Base-by-base conservation (phyloP, 2,797 vertebrate species). In the Ibycter americanus region DNA sequence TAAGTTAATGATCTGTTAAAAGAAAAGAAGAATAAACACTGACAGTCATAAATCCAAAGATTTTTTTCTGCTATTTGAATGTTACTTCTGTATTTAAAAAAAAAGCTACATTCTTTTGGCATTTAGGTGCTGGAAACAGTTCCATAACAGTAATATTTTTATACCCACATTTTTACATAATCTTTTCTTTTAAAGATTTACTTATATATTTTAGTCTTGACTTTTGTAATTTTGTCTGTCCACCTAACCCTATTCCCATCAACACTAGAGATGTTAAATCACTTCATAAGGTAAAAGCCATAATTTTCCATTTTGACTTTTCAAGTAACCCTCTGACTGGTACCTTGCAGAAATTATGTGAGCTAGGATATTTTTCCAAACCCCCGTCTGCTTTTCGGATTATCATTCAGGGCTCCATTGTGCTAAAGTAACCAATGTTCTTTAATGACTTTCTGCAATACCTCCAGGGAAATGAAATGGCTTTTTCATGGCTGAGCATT, bases 401-500 rank as follows among this genome's bases (percentile, higher is more conserved):
- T 96, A 83, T 16, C 40, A 31, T 90, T 94, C 54, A 89, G 77
- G 38, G 20, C 38, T 96, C n/a, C 72, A 44, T 95, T 94, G n/a
- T 70, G 25, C 62, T 91, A 31, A 89, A 84, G 54, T 36, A 91
- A 34, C 40, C 47, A 47, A 9, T 74, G 32, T 14, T 84, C 77
- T 89, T 68, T 89, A 94, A 71, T 49, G 70, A 91, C 59, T 94
- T 92, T 93, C 42, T 93, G 51, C 15, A 52, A 34, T 81, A 78
- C 73, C 92, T 92, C 68, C 36, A 32, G 62, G 71, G 73, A 79
- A 81, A 66, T 61, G 66, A 92, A 96, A 95, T 89, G 34, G 38
- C n/a, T 90, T 97, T 96, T 97, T 78, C 84, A 81, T 96, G 80
- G 89, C 59, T 83, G 86, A 66, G 84, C 81, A 92, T 94, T 92